Conservation (phyloP, 1,140 invertebrate genomes). For the Orchestia grillus region DNA sequence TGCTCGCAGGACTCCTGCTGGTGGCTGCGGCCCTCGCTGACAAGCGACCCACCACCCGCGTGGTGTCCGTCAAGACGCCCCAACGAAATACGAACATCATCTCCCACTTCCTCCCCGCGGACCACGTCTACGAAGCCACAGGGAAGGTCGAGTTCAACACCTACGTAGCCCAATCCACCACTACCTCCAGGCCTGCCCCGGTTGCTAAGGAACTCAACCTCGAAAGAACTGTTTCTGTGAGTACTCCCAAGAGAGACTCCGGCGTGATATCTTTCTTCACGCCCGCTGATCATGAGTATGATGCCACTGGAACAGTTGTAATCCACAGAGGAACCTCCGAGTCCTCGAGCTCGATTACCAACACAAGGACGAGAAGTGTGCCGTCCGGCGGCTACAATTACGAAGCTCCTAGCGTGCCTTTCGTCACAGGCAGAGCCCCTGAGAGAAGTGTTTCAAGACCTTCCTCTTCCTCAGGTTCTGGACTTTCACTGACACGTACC, state of each 20-base stretch:
- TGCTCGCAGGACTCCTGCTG: slow-evolving; percentile 2
- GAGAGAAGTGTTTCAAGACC: neutral
- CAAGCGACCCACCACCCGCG: slow-evolving; percentile 5
- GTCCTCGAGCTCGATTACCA: neutral
- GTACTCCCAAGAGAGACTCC: slow-evolving; percentile 59
- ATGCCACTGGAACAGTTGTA: slow-evolving; percentile 62
- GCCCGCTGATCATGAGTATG: slow-evolving; percentile 64
- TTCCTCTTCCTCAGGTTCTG: slow-evolving; percentile 39
- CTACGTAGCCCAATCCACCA: neutral
- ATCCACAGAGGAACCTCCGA: slow-evolving; percentile 46
- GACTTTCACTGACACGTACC: slow-evolving; percentile 55
- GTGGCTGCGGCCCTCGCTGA: slow-evolving; percentile 23
- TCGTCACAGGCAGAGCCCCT: neutral
- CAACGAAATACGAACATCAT: slow-evolving; percentile 57
- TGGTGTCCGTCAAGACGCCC: slow-evolving; percentile 58
- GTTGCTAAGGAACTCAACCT: slow-evolving; percentile 56
- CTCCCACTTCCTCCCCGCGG: slow-evolving; percentile 56
- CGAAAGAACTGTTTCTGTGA: slow-evolving; percentile 62
- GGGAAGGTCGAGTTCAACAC: slow-evolving; percentile 55
- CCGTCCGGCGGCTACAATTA: slow-evolving; percentile 17
- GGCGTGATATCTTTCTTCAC: slow-evolving; percentile 63
- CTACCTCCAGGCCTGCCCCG: neutral
- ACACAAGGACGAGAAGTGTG: neutral
- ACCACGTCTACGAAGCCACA: slow-evolving; percentile 57
- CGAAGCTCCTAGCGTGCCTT: slow-evolving; percentile 26